These are phyloP conservation scores for Nothoprocta pentlandii DNA, from an alignment of 2,113 vertebrate genomes.

Conservation along the genomic window DNA sequence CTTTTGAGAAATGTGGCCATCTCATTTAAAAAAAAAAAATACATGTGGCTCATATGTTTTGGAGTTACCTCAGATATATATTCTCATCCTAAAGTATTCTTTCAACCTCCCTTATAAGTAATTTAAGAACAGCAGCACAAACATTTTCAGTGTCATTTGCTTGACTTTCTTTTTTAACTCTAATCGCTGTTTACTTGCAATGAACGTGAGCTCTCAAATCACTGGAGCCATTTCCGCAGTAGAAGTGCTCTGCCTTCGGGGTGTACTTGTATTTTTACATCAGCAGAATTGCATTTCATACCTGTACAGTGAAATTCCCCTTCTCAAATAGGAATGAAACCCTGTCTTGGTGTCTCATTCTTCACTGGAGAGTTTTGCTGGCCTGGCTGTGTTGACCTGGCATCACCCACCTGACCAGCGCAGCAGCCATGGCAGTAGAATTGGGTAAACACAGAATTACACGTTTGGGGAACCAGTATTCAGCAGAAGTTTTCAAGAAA, in stretches of 20 bases:
- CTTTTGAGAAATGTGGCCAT: not conserved
- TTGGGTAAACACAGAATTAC: constrained; percentile 15
- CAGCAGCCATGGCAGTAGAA: not conserved
- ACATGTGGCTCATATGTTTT: not conserved
- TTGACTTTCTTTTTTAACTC: constrained; percentile 53
- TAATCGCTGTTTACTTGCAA: constrained; percentile 51
- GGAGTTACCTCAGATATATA: constrained; percentile 11
- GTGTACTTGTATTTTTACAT: constrained; percentile 28
- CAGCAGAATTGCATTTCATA: constrained; percentile 21
- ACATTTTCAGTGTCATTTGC: constrained; percentile 22
- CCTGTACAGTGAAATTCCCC: constrained; percentile 13
- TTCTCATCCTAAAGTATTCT: constrained; percentile 2
- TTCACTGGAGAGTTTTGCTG: not conserved
- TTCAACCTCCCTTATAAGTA: constrained; percentile 52
- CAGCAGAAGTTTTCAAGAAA: constrained; percentile 12
- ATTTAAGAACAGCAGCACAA: constrained; percentile 23
- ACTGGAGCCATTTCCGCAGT: constrained; percentile 31
- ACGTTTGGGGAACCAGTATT: not conserved
- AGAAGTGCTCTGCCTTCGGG: constrained; percentile 43
- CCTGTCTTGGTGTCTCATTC: not conserved
- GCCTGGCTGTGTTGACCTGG: not conserved
- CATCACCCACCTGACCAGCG: not conserved
- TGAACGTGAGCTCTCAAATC: constrained; percentile 45
- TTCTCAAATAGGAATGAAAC: not conserved
- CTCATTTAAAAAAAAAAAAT: not conserved